phyloP scores from a whole-genome alignment of 2,113 vertebrate species.

The Daphoenositta chrysoptera region DNA sequence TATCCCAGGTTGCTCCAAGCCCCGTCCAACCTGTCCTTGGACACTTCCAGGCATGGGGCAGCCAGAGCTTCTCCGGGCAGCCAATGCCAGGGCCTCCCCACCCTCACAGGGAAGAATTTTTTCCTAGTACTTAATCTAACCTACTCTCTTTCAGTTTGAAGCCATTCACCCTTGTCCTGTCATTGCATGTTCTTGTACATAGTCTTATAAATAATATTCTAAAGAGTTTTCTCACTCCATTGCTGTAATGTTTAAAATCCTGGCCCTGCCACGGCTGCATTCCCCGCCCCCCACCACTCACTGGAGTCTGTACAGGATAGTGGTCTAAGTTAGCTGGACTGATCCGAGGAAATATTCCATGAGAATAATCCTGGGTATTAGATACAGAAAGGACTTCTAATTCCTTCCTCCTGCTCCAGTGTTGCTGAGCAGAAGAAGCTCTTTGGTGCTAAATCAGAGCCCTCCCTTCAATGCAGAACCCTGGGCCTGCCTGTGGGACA shows the following conservation, averaged over 20 bases:
- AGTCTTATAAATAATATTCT: not conserved
- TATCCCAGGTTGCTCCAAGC: no score
- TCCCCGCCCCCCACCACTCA: not conserved
- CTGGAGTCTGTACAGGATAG: not conserved
- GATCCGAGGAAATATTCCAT: not conserved
- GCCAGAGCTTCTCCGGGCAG: not conserved
- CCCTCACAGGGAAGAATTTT: not conserved
- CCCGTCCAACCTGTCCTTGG: no score
- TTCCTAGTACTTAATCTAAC: not conserved
- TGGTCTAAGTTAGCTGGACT: not conserved
- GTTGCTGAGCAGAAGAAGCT: not conserved
- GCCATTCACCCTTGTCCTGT: not conserved
- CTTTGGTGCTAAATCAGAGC: not conserved
- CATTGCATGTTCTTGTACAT: not conserved
- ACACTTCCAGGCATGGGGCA: not conserved
- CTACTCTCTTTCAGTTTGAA: not conserved
- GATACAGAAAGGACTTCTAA: not conserved
- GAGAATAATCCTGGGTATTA: not conserved
- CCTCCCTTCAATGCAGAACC: not conserved
- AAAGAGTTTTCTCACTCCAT: not conserved
- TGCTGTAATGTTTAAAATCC: not conserved
- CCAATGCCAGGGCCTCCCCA: not conserved
- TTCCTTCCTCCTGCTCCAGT: not conserved
- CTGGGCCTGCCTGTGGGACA: fast-evolving
- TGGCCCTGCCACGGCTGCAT: fast-evolving